Conservation (phyloP, 2,113 vertebrate species). For the Notothenia rossii region DNA sequence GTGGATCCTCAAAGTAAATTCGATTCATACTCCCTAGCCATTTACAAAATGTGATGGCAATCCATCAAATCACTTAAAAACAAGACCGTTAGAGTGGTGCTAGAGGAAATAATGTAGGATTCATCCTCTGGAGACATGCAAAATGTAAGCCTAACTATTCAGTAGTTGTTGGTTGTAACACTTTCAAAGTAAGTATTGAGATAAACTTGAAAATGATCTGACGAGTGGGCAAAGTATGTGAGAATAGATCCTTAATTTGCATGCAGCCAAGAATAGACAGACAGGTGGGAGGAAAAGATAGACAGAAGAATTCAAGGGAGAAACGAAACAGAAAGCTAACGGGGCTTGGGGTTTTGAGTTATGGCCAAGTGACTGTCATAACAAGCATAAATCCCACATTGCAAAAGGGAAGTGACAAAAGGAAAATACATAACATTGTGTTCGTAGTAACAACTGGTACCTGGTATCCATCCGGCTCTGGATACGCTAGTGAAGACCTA, state of each 20-base stretch:
- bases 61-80: background rate
- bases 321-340: background rate
- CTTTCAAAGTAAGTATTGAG: background rate
- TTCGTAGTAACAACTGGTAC: constrained; percentile 72
- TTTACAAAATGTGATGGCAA: too few species aligned
- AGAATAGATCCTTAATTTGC: background rate
- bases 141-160: background rate
- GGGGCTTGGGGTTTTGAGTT: too few species aligned
- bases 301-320: background rate
- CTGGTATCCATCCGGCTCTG: constrained; percentile 90
- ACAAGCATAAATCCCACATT: background rate
- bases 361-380: background rate
- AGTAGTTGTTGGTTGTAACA: background rate
- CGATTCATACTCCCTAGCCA: background rate
- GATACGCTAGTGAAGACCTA: constrained; percentile 91
- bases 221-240: background rate
- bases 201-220: background rate
- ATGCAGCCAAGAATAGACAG: background rate
- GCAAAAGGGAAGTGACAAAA: background rate
- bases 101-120: background rate
- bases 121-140: background rate
- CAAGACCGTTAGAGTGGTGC: background rate
- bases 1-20: background rate
- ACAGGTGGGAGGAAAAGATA: background rate
- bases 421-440: constrained; percentile 2